Base-by-base conservation (phyloP, 2,797 vertebrate species). In the Darevskia nairensis region DNA sequence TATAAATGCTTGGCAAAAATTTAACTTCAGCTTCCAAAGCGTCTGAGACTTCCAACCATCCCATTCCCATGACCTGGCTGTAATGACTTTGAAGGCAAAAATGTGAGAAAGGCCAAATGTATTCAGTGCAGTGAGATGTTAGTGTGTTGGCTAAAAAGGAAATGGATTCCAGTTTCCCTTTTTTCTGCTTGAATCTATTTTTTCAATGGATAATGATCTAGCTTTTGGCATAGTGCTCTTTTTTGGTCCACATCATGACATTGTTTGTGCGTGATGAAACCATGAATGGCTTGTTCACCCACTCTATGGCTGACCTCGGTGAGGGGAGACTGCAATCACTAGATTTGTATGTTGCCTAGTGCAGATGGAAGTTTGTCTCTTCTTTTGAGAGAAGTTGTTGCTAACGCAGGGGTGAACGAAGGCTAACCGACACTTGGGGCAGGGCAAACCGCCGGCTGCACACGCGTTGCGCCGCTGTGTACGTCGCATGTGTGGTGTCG, bases 181-280 rank as follows among this genome's bases (percentile, higher is more conserved):
- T 0, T 95, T 93, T 35, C 74, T 77, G 0, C 87, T 86, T 85
- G 35, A 93, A 78, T 92, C 80, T 90, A 71, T 89, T 69, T 76
- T 92, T 93, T 94, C 89, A 88, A 82, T 91, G 86, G 85, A 85
- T 94, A 89, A 93, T 90, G 92, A 84, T 77, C 83, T 93, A 93
- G 84, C 89, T 92, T 89, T 86, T 79, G 88, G 89, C 89, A 93
- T 86, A 81, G 66, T 90, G 68, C 89, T 88, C 15, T 91, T 88
- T 92, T 94, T 90, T 86, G 41, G 25, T 32, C 92, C 90, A 90
- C 21, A 27, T 91, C 90, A 91, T 92, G 86, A 92, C 89, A 90
- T 93, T 7, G 39, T 68, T 92, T 92, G 82, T 7, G 0, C 55
- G 86, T 93, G 94, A 94, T 90, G 83, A 95, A 78, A 90, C 93